Evolutionary conservation across 1,140 invertebrate species (phyloP).

Genomic region (Bilobella aurantiaca): DNA sequence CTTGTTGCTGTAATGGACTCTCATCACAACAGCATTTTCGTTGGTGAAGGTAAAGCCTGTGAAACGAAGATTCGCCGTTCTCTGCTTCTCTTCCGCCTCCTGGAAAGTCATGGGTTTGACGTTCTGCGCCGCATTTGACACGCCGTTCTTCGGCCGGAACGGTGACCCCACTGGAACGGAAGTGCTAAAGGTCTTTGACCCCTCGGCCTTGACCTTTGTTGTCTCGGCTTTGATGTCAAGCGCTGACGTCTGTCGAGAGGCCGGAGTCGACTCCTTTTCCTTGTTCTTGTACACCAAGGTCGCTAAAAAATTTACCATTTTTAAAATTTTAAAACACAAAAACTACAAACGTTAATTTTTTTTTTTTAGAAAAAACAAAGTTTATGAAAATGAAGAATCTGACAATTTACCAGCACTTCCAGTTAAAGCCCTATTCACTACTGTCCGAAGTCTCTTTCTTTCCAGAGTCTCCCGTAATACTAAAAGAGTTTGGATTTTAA

Average conservation of each 20-base stretch:
- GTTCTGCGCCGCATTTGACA: background rate
- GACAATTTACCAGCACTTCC: too few relatives aligned
- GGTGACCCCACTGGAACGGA: slow-evolving; percentile 5
- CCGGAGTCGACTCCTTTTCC: background rate
- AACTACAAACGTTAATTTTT: too few relatives aligned
- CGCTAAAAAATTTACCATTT: too few relatives aligned
- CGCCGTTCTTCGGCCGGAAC: slow-evolving; percentile 4
- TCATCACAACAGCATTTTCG: slow-evolving; percentile 13
- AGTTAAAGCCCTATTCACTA: too few relatives aligned
- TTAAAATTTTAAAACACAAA: too few relatives aligned
- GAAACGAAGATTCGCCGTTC: background rate
- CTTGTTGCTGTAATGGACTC: slow-evolving; percentile 17
- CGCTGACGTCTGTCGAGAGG: background rate
- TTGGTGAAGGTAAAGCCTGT: slow-evolving; percentile 13
- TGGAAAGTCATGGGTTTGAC: slow-evolving; percentile 3
- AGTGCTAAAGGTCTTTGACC: background rate
- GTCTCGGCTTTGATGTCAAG: background rate
- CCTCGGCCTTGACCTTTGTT: background rate
- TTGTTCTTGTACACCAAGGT: too few relatives aligned
- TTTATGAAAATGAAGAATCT: too few relatives aligned
- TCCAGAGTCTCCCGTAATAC: too few relatives aligned
- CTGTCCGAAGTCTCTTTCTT: too few relatives aligned
- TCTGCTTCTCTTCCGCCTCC: slow-evolving; percentile 10
- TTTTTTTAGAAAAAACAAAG: too few relatives aligned
- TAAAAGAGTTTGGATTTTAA: too few relatives aligned